Percentiles rank a stretch among this genome's conserved stretches.
These are phyloP conservation scores for Poeciliopsis paucimaculata DNA, from an alignment of 2,797 vertebrate genomes.

Conservation along the genomic window DNA sequence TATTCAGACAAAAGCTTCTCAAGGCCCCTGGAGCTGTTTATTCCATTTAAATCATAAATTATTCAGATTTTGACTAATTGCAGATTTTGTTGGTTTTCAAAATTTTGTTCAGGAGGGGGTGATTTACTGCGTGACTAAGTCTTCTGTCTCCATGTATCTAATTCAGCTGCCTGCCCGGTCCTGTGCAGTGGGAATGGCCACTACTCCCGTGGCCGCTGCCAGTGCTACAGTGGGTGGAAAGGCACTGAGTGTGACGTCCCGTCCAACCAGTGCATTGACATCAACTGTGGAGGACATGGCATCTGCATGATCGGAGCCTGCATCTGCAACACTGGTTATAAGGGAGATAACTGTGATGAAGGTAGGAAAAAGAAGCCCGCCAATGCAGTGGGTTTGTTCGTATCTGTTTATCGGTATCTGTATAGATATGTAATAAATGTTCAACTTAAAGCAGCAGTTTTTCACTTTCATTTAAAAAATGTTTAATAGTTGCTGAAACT, in stretches of 20 bases:
- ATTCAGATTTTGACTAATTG: slow-evolving; percentile 7
- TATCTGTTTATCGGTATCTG: neutral
- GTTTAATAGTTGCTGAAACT: too few relatives aligned
- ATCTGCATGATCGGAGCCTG: slow-evolving; percentile 95
- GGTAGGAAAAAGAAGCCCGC: slow-evolving; percentile 77
- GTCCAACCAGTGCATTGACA: slow-evolving; percentile 92
- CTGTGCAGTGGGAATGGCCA: slow-evolving; percentile 97
- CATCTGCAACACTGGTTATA: slow-evolving; percentile 95
- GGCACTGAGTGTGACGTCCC: slow-evolving; percentile 96
- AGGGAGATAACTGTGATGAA: slow-evolving; percentile 97
- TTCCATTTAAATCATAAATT: neutral
- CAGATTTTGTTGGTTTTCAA: neutral
- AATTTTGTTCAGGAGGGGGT: neutral
- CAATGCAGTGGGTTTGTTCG: neutral
- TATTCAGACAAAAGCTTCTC: neutral
- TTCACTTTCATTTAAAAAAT: too few relatives aligned
- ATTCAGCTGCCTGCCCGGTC: slow-evolving; percentile 92
- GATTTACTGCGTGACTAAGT: neutral
- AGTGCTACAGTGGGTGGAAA: slow-evolving; percentile 98
- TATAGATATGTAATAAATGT: neutral
- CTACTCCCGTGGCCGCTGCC: slow-evolving; percentile 96
- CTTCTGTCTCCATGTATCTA: slow-evolving; percentile 9
- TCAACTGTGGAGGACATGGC: slow-evolving; percentile 93
- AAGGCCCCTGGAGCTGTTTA: slow-evolving; percentile 1
- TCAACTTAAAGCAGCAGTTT: neutral